These are phyloP conservation scores for Lindbergichthys nudifrons DNA, from an alignment of 2,797 vertebrate genomes.

Conservation along the genomic window DNA sequence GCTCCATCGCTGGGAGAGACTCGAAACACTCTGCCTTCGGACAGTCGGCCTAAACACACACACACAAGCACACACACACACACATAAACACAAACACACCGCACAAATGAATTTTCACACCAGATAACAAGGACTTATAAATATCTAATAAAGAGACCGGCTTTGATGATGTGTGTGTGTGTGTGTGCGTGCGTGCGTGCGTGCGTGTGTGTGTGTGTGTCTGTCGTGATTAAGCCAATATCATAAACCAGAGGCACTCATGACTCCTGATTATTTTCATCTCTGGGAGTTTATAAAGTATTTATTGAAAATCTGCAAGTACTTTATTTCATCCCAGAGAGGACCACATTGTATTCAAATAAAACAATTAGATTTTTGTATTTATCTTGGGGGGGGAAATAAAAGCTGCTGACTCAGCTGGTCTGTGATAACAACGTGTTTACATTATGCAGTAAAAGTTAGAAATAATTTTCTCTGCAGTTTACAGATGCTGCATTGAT, in stretches of 20 bases:
- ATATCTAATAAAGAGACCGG: constrained; percentile 35
- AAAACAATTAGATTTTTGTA: neutral
- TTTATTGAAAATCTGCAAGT: neutral
- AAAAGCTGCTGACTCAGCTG: neutral
- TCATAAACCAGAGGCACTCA: neutral
- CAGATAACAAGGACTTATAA: constrained; percentile 40
- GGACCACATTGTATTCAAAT: neutral
- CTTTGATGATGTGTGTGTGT: constrained; percentile 32
- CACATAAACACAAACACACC: constrained; percentile 12
- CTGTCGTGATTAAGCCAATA: neutral
- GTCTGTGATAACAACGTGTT: neutral
- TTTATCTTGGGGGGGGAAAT: no score
- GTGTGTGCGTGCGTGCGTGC: constrained; percentile 14
- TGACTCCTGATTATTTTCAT: constrained; percentile 19
- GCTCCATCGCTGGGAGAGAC: constrained; percentile 94
- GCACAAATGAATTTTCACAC: constrained; percentile 4
- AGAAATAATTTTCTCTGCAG: neutral
- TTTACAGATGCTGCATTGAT: neutral
- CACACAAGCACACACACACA: constrained; percentile 12
- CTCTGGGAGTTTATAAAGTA: neutral
- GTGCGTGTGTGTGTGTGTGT: constrained; percentile 13
- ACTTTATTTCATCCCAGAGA: constrained; percentile 4
- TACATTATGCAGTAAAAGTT: neutral
- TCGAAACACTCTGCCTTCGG: constrained; percentile 92
- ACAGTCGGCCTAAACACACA: constrained; percentile 86